Evolutionary conservation across 2,113 vertebrate genomes (phyloP), one percentile per base, ranked within the genome.

Genomic region (Chionodraco myersi): DNA sequence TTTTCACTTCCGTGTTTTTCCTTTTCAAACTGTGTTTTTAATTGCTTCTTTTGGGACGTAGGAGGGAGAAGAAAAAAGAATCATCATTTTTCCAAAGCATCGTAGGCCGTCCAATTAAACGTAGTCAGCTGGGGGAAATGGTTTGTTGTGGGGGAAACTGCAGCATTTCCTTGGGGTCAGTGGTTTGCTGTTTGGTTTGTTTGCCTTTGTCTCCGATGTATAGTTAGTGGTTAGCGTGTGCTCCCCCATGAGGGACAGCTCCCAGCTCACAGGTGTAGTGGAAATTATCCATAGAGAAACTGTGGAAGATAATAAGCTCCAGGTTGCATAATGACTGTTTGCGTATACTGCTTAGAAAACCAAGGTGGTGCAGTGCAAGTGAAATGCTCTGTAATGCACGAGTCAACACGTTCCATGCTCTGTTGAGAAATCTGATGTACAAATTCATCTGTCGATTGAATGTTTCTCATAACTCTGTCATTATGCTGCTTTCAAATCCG

Each of bases 21-120:
- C 13, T 13, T 64, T 68, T 68, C 72, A 18, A 61, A 71, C 16
- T 8, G 14, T 62, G 49, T 62, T 65, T 67, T 77, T 67, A 61
- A 80, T 68, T 77, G 57, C 59, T 23, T 72, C 49, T 51, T 41
- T 53, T 10, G 0, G 26, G 47, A 45, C 60, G 16, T 23, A 26
- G 36, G 1, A 48, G 68, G 64, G 30, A 30, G 26, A 30, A 45
- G 72, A 60, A 49, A 12, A 23, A 1, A 62, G 12, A 5, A 58
- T 76, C 13, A 44, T 6, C 26, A 58, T 48, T 56, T 79, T 78
- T 87, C 61, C 54, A 83, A 80, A 69, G 75, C 88, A 74, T 63
- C 53, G 36, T 81, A 85, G 78, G 85, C 82, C 60, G 53, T 81
- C 92, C 92, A 94, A 93, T 94, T 94, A 94, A 92, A 90, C 84